Evolutionary conservation across 2,888 invertebrate species (phyloP).

Genomic region (Alloscopus bannaensis): DNA sequence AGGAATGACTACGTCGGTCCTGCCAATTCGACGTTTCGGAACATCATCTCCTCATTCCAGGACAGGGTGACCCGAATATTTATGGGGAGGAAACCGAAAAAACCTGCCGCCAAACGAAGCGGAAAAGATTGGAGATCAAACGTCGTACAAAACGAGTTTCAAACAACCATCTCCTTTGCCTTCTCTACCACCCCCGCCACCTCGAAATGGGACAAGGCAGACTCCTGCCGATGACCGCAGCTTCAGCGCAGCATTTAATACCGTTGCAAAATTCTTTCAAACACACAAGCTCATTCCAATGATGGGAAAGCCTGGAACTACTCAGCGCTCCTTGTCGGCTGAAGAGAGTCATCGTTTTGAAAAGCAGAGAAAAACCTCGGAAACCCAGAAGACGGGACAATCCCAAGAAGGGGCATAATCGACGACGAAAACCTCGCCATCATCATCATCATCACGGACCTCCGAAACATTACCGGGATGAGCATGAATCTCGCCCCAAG

Average conservation of each 20-base stretch:
- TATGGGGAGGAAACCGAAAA: conserved; percentile 9
- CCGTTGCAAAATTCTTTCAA: conserved; percentile 39
- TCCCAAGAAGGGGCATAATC: not conserved
- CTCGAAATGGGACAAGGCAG: not conserved
- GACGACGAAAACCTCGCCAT: not conserved
- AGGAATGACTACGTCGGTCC: not conserved
- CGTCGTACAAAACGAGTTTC: not conserved
- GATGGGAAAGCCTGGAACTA: conserved; percentile 3
- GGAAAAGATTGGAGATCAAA: not conserved
- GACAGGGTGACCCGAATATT: conserved; percentile 36
- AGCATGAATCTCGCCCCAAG: not conserved
- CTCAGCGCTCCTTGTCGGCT: conserved; percentile 1
- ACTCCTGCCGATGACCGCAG: conserved; percentile 32
- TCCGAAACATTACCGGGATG: not conserved
- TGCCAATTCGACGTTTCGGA: conserved; percentile 27
- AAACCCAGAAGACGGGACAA: not conserved
- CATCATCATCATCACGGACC: conserved; percentile 15
- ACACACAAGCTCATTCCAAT: conserved; percentile 38
- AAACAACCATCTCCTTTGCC: no score
- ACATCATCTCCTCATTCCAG: conserved; percentile 42
- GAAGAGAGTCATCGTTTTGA: conserved; percentile 19
- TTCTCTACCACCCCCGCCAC: not conserved
- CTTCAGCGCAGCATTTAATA: conserved; percentile 38
- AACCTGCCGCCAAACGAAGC: not conserved
- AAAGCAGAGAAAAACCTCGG: no score